Evolutionary conservation across 2,113 vertebrate species (phyloP), one percentile per base, ranked within the genome.

Genomic region (Clarias magur): DNA sequence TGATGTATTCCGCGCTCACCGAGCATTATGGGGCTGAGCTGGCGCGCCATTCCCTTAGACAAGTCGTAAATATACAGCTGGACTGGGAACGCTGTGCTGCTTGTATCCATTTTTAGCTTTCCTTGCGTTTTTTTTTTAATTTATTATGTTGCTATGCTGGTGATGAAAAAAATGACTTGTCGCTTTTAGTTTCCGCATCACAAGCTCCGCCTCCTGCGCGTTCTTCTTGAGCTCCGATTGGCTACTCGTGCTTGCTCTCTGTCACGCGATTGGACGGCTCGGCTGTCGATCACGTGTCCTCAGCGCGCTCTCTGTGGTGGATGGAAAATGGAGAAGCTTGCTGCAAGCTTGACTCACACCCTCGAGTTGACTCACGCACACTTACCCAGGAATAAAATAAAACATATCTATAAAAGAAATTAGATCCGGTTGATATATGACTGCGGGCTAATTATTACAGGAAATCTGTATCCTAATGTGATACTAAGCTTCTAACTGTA

Each of bases 31-130:
- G 97, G 98, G 89, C 98, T 99, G 89, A 99, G 97, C 92, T 95
- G 97, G 84, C 98, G 97, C 34, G 98, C 98, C 96, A 99, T 95
- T 91, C 98, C 98, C 92, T 96, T 96, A 83, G 98, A 99, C 70
- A 99, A 92, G 92, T 99, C 98, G 92, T 99, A 99, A 91, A 99
- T 97, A 90, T 98, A 99, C 54, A 99, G 95, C 90, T 98, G 97
- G 42, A 98, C 96, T 12, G 95, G 94, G 87, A 97, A 95, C 79
- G 91, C 90, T 54, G 93, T 90, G 13, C 87, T 79, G 89, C 87
- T 92, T 0, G 89, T 92, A 3, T 95, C 94, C 95, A 96, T 96
- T 23, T 59, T 84, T 86, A 0, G 48, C 48, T 48, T 27, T 13
- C 23, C 25, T n/a, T 25, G 23, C 17, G 1, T 23, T 17, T 19